Conservation (phyloP, 1,140 invertebrate genomes). For the Conopomorpha cramerella region DNA sequence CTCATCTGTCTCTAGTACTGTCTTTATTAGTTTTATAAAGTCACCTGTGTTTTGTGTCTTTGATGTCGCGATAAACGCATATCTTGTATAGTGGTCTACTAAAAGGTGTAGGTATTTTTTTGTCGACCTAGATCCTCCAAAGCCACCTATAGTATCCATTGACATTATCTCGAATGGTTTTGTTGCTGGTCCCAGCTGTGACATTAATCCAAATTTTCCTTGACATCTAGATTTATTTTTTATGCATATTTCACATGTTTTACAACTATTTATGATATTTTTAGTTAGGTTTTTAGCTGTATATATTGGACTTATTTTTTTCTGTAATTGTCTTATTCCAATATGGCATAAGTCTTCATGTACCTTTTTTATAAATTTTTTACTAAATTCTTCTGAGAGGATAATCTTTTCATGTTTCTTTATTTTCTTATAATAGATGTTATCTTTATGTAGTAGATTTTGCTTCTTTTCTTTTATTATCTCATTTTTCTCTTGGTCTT, state of each 20-base stretch:
- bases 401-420: constrained; percentile 1
- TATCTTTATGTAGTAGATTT: constrained; percentile 1
- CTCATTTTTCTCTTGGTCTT: too few relatives aligned
- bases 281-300: constrained; percentile 1
- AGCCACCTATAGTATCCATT: neutral
- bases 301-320: neutral
- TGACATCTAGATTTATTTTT: constrained; percentile 15
- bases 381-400: neutral
- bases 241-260: too few relatives aligned
- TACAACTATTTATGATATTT: too few relatives aligned
- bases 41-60: constrained; percentile 18
- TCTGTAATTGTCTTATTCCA: neutral
- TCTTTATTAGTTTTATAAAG: constrained; percentile 22
- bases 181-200: constrained; percentile 14
- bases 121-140: neutral
- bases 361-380: neutral
- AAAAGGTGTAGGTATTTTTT: constrained; percentile 1
- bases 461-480: constrained; percentile 8
- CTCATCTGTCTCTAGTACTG: constrained; percentile 3
- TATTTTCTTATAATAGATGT: constrained; percentile 6
- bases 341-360: neutral
- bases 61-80: constrained; percentile 9
- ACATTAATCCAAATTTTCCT: constrained; percentile 7
- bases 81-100: constrained; percentile 1
- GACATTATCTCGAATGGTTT: constrained; percentile 1